A percentile compares a stretch with the other conserved stretches of the same genome.
Evolutionary conservation across 2,888 invertebrate species (phyloP).

Genomic region (Portevinia maculata): DNA sequence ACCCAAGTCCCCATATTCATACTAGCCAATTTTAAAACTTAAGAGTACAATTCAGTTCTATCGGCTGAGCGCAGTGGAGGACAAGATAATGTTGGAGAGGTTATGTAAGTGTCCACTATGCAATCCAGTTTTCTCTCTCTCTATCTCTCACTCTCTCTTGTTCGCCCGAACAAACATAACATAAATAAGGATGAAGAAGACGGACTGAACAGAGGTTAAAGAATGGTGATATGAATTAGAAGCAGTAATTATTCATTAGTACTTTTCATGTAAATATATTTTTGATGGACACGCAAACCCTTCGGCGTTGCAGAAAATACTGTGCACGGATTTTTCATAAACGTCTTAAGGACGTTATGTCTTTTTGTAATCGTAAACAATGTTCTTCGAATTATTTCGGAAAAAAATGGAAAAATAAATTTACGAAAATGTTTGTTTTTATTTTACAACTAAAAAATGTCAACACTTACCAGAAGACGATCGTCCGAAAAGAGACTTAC

Average conservation of each 20-base stretch:
- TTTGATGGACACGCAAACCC: constrained; percentile 70
- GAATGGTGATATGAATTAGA: constrained; percentile 61
- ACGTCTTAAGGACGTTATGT: background rate
- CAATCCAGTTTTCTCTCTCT: constrained; percentile 1
- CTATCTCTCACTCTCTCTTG: background rate
- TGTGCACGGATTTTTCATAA: background rate
- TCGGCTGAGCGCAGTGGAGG: constrained; percentile 53
- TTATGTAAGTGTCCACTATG: constrained; percentile 54
- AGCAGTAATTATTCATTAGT: constrained; percentile 75
- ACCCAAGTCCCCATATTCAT: constrained; percentile 32
- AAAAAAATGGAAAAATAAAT: too few relatives aligned
- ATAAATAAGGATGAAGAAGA: constrained; percentile 42
- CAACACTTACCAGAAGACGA: too few relatives aligned
- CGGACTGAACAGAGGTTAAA: constrained; percentile 18
- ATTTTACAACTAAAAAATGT: too few relatives aligned
- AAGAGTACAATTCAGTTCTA: constrained; percentile 69
- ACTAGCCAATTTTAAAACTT: constrained; percentile 56
- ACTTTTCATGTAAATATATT: constrained; percentile 73
- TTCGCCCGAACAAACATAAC: constrained; percentile 45
- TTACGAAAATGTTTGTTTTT: too few relatives aligned
- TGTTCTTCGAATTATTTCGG: too few relatives aligned
- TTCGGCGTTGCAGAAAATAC: constrained; percentile 29
- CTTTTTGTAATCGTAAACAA: too few relatives aligned
- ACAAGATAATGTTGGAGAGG: constrained; percentile 67
- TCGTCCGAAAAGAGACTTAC: too few relatives aligned